These are phyloP conservation scores for Tetramorium simillimum DNA, from an alignment of 1,140 invertebrate species.

Conservation along the genomic window DNA sequence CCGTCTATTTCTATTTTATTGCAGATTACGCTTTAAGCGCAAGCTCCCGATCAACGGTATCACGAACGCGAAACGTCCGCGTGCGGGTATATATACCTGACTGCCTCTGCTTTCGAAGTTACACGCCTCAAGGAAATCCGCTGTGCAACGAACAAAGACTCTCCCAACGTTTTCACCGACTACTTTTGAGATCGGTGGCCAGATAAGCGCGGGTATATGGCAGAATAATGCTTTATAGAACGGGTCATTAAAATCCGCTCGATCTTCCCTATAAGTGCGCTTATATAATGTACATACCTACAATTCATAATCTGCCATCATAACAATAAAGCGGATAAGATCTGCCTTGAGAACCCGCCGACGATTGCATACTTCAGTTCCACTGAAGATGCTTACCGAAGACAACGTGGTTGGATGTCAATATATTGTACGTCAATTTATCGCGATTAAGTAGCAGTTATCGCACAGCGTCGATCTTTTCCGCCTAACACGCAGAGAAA, in stretches of 20 bases:
- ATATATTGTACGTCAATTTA: constrained; percentile 13
- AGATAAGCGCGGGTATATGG: constrained; percentile 19
- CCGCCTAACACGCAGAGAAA: too few relatives aligned
- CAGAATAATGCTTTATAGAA: constrained; percentile 42
- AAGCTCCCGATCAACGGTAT: not conserved
- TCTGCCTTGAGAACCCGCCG: not conserved
- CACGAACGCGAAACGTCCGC: not conserved
- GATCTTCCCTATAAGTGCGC: constrained; percentile 31
- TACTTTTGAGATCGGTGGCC: constrained; percentile 30
- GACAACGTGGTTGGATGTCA: not conserved
- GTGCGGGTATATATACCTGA: not conserved
- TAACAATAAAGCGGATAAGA: constrained; percentile 2
- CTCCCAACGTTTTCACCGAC: constrained; percentile 44
- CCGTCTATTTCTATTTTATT: not conserved
- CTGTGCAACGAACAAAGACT: constrained; percentile 26
- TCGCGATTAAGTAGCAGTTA: not conserved
- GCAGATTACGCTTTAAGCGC: not conserved
- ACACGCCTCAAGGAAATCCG: constrained; percentile 26
- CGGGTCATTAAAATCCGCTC: constrained; percentile 46
- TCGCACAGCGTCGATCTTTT: not conserved
- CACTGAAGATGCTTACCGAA: not conserved
- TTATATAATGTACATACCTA: constrained; percentile 24
- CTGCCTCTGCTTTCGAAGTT: constrained; percentile 6
- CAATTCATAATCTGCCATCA: constrained; percentile 20
- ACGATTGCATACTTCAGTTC: not conserved